Conservation (phyloP, 2,113 vertebrate genomes). For the Vanacampus margaritifer region DNA sequence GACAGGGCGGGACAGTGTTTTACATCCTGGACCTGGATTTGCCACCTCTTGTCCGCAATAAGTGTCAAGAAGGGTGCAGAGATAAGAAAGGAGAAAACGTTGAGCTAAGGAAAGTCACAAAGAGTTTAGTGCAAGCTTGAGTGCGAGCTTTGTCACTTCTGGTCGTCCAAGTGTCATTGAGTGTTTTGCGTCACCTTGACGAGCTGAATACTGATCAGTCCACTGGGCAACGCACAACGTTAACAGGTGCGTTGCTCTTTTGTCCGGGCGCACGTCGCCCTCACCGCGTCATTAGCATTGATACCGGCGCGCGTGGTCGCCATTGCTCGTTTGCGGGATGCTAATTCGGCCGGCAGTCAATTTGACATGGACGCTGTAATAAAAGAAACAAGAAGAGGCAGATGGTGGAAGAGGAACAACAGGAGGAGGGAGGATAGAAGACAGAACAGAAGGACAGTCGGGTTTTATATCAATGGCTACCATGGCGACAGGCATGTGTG, state of each 20-base stretch:
- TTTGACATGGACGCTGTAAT: neutral
- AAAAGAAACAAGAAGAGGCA: neutral
- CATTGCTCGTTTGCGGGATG: slow-evolving; percentile 4
- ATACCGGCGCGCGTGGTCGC: neutral
- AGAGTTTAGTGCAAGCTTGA: no score
- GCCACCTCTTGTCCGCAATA: no score
- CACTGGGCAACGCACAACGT: neutral
- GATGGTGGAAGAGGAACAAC: neutral
- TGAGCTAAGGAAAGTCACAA: no score
- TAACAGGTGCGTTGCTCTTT: neutral
- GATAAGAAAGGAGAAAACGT: no score
- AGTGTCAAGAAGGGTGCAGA: no score
- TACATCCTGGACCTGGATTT: no score
- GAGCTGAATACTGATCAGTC: neutral
- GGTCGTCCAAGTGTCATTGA: neutral
- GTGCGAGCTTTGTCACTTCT: no score
- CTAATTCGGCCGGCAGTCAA: slow-evolving; percentile 15
- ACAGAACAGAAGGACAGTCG: neutral
- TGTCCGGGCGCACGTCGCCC: neutral
- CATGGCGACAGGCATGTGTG: neutral
- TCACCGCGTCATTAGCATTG: slow-evolving; percentile 1
- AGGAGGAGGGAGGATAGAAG: neutral
- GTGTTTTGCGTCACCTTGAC: slow-evolving; percentile 8
- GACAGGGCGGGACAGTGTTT: no score
- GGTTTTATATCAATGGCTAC: neutral